Conservation (phyloP, 2,888 invertebrate species). For the Perizoma affinitatum region DNA sequence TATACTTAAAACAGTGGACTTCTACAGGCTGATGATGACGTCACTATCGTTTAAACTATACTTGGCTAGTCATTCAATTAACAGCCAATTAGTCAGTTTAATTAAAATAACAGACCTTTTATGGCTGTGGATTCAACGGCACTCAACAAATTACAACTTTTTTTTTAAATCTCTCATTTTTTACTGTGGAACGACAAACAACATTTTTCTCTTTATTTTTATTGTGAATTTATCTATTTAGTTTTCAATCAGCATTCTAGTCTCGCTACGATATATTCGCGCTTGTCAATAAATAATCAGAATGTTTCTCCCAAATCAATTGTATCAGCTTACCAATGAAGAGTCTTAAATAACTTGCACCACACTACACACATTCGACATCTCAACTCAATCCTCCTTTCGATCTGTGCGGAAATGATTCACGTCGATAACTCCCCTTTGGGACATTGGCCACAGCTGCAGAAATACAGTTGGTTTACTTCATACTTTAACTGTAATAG, state of each 20-base stretch:
- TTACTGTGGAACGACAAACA: background rate
- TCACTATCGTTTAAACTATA: background rate
- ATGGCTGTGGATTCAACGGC: background rate
- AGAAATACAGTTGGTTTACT: slow-evolving; percentile 2
- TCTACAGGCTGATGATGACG: no score
- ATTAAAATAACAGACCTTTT: background rate
- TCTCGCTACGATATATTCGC: no score
- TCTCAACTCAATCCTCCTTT: slow-evolving; percentile 52
- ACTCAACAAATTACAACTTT: background rate
- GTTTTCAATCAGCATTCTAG: no score
- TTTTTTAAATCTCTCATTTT: no score
- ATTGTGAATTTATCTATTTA: background rate
- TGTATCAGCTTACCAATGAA: no score
- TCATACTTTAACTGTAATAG: background rate
- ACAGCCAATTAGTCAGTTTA: slow-evolving; percentile 19
- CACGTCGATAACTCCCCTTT: slow-evolving; percentile 64
- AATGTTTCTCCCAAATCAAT: no score
- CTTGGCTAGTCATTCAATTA: slow-evolving; percentile 10
- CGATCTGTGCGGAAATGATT: slow-evolving; percentile 68
- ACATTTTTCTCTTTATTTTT: background rate
- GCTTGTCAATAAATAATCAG: no score
- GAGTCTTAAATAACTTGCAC: slow-evolving; percentile 49
- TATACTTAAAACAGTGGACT: no score
- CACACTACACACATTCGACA: slow-evolving; percentile 45
- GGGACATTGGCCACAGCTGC: slow-evolving; percentile 32